Evolutionary conservation across 2,888 invertebrate genomes (phyloP).

Genomic region (Xestia ashworthii): DNA sequence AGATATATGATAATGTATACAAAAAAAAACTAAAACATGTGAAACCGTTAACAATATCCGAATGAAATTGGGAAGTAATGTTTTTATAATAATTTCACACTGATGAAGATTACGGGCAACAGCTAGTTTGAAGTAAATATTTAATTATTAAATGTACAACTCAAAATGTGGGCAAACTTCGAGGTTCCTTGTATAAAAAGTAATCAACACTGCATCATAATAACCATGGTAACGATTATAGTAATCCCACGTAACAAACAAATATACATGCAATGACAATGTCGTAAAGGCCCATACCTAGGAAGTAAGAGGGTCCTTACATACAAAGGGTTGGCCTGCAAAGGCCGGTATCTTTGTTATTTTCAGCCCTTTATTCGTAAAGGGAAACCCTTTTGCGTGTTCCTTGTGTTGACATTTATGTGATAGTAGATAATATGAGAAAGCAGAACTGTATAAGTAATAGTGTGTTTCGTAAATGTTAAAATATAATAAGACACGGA

Average conservation of each 20-base stretch:
- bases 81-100: too few species aligned
- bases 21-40: too few species aligned
- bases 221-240: neutral
- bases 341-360: conserved; percentile 36
- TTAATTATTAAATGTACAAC: neutral
- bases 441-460: neutral
- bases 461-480: neutral
- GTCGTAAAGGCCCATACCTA: neutral
- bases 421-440: neutral
- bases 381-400: neutral
- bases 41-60: too few species aligned
- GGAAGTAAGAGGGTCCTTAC: conserved; percentile 13
- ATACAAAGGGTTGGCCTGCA: neutral
- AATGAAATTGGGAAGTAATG: too few species aligned
- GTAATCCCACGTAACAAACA: neutral
- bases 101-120: too few species aligned
- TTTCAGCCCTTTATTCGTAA: conserved; percentile 4
- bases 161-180: neutral
- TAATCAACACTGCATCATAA: neutral
- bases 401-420: neutral
- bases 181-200: neutral
- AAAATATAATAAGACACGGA: too few species aligned
- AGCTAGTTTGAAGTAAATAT: too few species aligned
- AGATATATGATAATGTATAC: too few species aligned
- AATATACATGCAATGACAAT: conserved; percentile 12